Evolutionary conservation across 2,888 invertebrate species (phyloP).

Genomic region (Branchipolynoe longqiensis): DNA sequence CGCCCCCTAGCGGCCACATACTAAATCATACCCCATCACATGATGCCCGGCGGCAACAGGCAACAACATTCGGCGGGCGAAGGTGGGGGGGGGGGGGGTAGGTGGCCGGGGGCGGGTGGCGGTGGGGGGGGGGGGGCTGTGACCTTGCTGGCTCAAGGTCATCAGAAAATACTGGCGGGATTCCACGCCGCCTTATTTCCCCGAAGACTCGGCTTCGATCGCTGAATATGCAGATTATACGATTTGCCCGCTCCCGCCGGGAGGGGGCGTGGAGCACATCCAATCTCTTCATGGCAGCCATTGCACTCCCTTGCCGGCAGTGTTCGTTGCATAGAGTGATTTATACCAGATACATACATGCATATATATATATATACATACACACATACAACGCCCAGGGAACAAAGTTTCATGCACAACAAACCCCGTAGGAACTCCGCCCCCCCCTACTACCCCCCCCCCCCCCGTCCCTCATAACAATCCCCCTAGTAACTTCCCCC

Average conservation of each 20-base stretch:
- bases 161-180: neutral
- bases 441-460: too few relatives aligned
- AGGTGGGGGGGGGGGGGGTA: too few relatives aligned
- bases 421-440: too few relatives aligned
- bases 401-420: too few relatives aligned
- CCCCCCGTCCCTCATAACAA: too few relatives aligned
- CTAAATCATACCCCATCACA: neutral
- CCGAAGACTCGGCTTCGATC: neutral
- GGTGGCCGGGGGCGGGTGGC: too few relatives aligned
- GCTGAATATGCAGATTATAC: neutral
- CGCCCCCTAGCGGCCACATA: neutral
- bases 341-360: neutral
- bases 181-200: neutral
- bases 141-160: neutral
- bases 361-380: too few relatives aligned
- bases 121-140: neutral
- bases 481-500: too few relatives aligned
- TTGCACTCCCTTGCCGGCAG: neutral
- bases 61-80: too few relatives aligned
- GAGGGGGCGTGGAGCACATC: neutral
- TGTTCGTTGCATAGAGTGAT: neutral
- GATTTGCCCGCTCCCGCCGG: neutral
- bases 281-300: neutral
- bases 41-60: neutral
- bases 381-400: too few relatives aligned